Evolutionary conservation across 2,797 vertebrate genomes (phyloP).

Genomic region (Sebastes oblongus): DNA sequence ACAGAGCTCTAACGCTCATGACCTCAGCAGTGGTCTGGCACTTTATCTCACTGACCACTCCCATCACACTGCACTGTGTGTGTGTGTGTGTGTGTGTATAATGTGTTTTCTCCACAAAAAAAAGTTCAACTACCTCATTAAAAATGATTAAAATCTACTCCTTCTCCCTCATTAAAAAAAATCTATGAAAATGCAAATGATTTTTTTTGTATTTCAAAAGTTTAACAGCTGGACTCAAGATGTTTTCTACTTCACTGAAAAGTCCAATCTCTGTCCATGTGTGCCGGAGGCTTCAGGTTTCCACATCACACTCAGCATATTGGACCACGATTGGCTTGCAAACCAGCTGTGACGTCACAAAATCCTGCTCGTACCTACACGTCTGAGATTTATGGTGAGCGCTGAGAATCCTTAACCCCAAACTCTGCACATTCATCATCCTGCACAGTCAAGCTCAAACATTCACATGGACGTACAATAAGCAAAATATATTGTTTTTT

Average conservation of each 20-base stretch:
- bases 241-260: background rate
- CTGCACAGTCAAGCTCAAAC: background rate
- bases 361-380: background rate
- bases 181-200: background rate
- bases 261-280: background rate
- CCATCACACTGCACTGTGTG: background rate
- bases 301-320: background rate
- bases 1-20: slow-evolving; percentile 32
- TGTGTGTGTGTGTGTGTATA: background rate
- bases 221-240: background rate
- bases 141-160: background rate
- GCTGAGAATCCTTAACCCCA: background rate
- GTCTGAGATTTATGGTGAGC: background rate
- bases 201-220: background rate
- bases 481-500: background rate
- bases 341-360: background rate
- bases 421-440: background rate
- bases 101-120: background rate
- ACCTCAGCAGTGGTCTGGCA: slow-evolving; percentile 52
- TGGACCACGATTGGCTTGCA: background rate
- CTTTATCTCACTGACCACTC: slow-evolving; percentile 52
- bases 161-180: background rate
- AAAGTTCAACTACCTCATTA: background rate
- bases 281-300: background rate
- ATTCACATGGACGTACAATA: background rate